These are phyloP conservation scores for Drosophila orosa DNA, from an alignment of 1,140 invertebrate species.

Conservation along the genomic window DNA sequence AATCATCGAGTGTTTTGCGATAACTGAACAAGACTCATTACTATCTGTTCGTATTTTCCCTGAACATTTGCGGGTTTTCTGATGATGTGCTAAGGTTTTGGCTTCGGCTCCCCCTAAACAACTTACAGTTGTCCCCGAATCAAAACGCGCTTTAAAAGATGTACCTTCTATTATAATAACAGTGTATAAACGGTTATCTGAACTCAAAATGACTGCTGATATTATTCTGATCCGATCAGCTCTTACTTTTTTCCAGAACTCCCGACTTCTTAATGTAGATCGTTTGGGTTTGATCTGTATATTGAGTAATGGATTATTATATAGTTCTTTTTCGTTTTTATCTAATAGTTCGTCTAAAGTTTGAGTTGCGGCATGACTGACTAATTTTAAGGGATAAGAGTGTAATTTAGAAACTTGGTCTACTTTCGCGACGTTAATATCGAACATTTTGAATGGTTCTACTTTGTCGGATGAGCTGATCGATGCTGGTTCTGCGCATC, in stretches of 20 bases:
- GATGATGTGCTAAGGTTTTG: neutral
- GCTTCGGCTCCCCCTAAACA: constrained; percentile 8
- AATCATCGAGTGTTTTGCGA: constrained; percentile 17
- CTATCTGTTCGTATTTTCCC: constrained; percentile 15
- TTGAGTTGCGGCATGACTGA: neutral
- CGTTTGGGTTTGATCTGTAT: constrained; percentile 5
- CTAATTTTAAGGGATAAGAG: neutral
- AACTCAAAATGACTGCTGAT: constrained; percentile 15
- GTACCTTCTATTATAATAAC: constrained; percentile 8
- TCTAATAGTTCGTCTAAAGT: constrained; percentile 4
- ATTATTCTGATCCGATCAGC: neutral
- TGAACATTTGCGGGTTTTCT: constrained; percentile 16
- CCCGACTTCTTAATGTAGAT: constrained; percentile 1
- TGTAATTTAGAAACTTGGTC: constrained; percentile 3
- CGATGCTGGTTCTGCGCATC: constrained; percentile 19
- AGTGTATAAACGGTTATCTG: constrained; percentile 17
- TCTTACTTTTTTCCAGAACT: constrained; percentile 8
- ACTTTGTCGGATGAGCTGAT: constrained; percentile 5
- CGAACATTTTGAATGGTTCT: neutral
- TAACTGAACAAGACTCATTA: constrained; percentile 13
- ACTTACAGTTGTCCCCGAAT: constrained; percentile 29
- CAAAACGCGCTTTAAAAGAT: constrained; percentile 6
- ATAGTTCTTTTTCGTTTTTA: too few relatives aligned
- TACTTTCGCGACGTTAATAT: neutral
- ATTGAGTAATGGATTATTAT: constrained; percentile 4